Base-by-base conservation (phyloP, 2,113 vertebrate genomes). In the Cyprinodon brontotheroides region DNA sequence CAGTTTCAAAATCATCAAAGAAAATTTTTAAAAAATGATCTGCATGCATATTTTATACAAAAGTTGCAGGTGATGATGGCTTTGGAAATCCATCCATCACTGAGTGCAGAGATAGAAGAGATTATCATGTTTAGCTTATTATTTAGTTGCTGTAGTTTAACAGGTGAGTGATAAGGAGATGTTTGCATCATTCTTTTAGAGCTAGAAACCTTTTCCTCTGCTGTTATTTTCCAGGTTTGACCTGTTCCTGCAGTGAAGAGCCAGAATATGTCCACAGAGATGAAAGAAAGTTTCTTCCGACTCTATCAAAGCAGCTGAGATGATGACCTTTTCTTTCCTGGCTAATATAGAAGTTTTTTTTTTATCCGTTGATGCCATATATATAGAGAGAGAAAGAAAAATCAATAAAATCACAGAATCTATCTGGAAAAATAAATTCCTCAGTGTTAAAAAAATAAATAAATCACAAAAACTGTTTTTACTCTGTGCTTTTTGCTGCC, bases 371-470 rank as follows among this genome's bases (percentile, higher is more conserved):
- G 4, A 41, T 59, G 59, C 4, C 60, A 14, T 17, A 3, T 48
- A 14, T 39, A 37, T 11, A 11, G 22, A 15, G 38, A 29, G 41
- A 11, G 15, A 66, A 47, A 37, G 47, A 48, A 57, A 48, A 65
- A 38, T 62, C 37, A 5, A 65, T 64, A 65, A 65, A 73, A 70
- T 70, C 68, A 14, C 53, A 40, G 36, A 73, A 53, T 73, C 61
- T 20, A 50, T 65, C 61, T 29, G 14, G 43, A 53, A 63, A 61
- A 50, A 17, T 39, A 6, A n/a, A 50, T 73, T 64, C 22, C 41
- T 64, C 13, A n/a, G 11, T 15, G 36, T 61, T 38, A 37, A n/a
- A 37, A 20, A 57, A 53, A 14, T 53, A 50, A 50, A 50, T 13
- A 57, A 20, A n/a, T 13, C 45, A 41, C 53, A 60, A 65, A 73